Base-by-base conservation (phyloP, 2,888 invertebrate species). In the Ennomos erosarius region DNA sequence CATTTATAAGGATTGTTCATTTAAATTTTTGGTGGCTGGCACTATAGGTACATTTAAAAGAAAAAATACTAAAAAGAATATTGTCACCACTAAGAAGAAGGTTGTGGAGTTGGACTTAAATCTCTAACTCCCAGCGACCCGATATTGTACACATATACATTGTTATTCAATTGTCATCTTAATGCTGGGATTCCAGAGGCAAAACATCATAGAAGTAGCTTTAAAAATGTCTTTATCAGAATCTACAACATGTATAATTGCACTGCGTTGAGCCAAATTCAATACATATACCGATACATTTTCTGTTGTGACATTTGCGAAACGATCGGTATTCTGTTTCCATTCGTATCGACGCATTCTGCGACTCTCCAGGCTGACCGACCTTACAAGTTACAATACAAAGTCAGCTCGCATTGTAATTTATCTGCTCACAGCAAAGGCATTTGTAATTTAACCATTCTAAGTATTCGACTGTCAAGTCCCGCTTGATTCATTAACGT, bases 401-500 rank as follows among this genome's bases (percentile, higher is more conserved):
- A 48, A 34, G 44, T 35, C 39, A 40, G 42, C 16, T 42, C 52
- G 33, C 42, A 57, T 61, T 61, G 50, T 63, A 62, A 59, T 58
- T 55, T 60, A 55, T 53, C 51, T 53, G 50, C 58, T 56, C 63
- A 55, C 49, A 11, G 36, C 45, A 37, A 52, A 71, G 71, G 71
- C 69, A 75, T 75, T 75, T 75, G 63, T 68, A 78, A 78, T 79
- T 73, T 73, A 71, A 72, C 71, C 62, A 59, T 71, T 63, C 58
- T 64, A 73, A 70, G 59, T 59, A 55, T 74, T 65, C 64, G 68
- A 70, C 73, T 73, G 79, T 74, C 73, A 69, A 69, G 74, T 69
- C 69, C 68, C 74, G 59, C 72, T 75, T 78, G 78, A 84, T 81
- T 84, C 76, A 82, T 80, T 79, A 80, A 69, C 73, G 74, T 76